Base-by-base conservation (phyloP, 1,140 invertebrate species). In the Drosophila bocqueti region DNA sequence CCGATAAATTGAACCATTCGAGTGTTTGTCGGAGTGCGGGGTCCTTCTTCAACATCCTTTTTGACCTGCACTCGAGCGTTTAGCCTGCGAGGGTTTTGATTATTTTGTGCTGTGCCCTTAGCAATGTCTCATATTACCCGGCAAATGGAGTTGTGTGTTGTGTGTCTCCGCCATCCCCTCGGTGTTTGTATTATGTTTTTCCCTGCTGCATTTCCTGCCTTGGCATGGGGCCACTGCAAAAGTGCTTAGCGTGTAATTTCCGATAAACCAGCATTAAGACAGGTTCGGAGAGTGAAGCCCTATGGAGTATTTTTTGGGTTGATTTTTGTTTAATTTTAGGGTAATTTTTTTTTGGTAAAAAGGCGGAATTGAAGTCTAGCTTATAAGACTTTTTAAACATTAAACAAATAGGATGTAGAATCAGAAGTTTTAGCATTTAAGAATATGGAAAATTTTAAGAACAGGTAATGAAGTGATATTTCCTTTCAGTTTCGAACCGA, bases 51-150 rank as follows among this genome's bases (percentile, higher is more conserved):
- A 18, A 52, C 50, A 18, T 52, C 67, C 69, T 61, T 52, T 73
- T 36, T 73, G 71, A 74, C 67, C 71, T 74, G 68, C 68, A 73
- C 71, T 73, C 68, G 34, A 60, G 67, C 67, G 71, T 73, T 73
- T 61, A 73, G 71, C 67, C 67, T 31, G 18, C 31, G 67, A 60
- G 29, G 69, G 66, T 50, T 74, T 74, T 74, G 71, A 74, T 74
- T 74, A 73, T 73, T 74, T 61, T 57, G 40, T 55, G 38, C 29
- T 45, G 38, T 73, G 49, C 74, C 74, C 73, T 55, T 42, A 67
- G 62, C 55, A 59, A 66, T 76, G 73, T 67, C 74, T 76, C 74
- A 67, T 40, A 60, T 76, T 76, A 76, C 74, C 18, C 29, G 21
- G 24, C 46, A 47, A 34, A 40, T 57, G 71, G 31, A 75, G 49